Evolutionary conservation across 2,797 vertebrate species (phyloP).

Genomic region (Astyanax mexicanus): DNA sequence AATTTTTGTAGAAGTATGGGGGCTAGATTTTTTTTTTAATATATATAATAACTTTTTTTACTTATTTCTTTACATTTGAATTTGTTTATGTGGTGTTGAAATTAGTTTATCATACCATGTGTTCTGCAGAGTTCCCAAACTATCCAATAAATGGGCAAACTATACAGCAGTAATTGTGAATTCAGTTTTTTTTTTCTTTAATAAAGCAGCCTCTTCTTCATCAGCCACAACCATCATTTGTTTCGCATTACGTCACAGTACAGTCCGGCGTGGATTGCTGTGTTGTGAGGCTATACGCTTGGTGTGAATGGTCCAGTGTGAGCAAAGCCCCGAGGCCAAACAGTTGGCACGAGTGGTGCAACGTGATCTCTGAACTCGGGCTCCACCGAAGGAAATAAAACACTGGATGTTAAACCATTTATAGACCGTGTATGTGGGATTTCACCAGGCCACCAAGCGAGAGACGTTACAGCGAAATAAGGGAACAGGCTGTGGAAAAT

Average conservation of each 20-base stretch:
- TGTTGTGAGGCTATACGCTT: not conserved
- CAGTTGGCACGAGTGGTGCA: not conserved
- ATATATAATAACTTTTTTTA: too few species aligned
- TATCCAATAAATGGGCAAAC: too few species aligned
- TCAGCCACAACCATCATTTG: not conserved
- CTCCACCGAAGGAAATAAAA: not conserved
- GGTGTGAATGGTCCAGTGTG: slow-evolving; percentile 3
- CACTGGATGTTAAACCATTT: slow-evolving; percentile 24
- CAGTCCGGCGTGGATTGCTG: not conserved
- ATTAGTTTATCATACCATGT: too few species aligned
- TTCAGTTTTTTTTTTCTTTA: not conserved
- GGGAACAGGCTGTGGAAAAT: slow-evolving; percentile 9
- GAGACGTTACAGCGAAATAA: not conserved
- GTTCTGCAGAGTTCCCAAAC: too few species aligned
- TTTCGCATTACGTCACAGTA: not conserved
- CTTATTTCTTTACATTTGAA: too few species aligned
- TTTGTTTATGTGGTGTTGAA: too few species aligned
- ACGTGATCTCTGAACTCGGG: slow-evolving; percentile 16
- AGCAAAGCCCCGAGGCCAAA: slow-evolving; percentile 9
- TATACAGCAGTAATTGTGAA: not conserved
- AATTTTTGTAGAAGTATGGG: too few species aligned
- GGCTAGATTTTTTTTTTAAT: too few species aligned
- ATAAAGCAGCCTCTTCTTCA: not conserved
- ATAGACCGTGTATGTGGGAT: not conserved
- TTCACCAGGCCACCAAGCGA: slow-evolving; percentile 7